These are phyloP conservation scores for Glareola pratincola DNA, from an alignment of 2,113 vertebrate genomes.

Conservation along the genomic window DNA sequence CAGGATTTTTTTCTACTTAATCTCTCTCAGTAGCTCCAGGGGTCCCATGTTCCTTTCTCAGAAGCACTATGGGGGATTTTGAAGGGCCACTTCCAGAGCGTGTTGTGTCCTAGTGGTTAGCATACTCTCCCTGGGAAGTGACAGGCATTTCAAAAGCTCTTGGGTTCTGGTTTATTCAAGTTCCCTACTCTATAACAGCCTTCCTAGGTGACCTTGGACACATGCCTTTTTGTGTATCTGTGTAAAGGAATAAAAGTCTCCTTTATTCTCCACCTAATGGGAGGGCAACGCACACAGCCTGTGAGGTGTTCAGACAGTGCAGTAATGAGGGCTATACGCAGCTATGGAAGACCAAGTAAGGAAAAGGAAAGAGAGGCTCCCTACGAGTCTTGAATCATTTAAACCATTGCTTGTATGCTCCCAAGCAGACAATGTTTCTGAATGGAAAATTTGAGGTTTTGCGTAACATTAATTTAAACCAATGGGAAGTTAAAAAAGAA, in stretches of 20 bases:
- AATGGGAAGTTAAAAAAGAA: background rate
- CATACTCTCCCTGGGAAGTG: background rate
- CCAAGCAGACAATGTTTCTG: background rate
- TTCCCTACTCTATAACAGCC: background rate
- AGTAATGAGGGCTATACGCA: accelerated
- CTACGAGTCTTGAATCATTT: background rate
- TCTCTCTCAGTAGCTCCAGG: background rate
- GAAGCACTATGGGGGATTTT: background rate
- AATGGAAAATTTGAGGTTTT: background rate
- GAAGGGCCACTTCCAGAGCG: background rate
- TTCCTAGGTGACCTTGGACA: background rate
- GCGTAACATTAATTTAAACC: background rate
- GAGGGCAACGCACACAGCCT: background rate
- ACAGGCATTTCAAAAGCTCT: background rate
- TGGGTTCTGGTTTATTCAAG: background rate
- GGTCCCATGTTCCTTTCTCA: background rate
- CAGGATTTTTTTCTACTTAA: background rate
- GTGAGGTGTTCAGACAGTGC: accelerated
- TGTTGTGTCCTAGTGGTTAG: background rate
- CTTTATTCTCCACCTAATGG: background rate
- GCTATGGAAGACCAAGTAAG: background rate
- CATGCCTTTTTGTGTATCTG: background rate
- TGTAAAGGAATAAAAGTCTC: background rate
- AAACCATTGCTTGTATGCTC: background rate
- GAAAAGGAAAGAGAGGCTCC: background rate